A percentile compares a stretch with the other conserved stretches of the same genome.
phyloP scores from a whole-genome alignment of 2,888 invertebrate species.

The Philaethria dido region DNA sequence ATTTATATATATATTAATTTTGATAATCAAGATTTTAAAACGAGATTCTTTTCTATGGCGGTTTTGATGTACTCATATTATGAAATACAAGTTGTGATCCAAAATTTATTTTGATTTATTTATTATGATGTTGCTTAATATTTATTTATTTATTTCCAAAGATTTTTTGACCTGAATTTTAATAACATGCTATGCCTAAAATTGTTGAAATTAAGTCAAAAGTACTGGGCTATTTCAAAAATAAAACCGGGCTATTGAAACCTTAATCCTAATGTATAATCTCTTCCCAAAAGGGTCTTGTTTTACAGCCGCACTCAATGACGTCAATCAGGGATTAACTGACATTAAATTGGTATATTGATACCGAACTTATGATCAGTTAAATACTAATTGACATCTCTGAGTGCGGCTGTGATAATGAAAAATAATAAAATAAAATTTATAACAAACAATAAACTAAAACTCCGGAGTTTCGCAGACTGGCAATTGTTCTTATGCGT shows the following conservation, averaged over 20 bases:
- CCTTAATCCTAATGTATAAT: background rate
- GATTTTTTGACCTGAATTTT: no score
- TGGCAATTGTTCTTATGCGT: conserved; percentile 1
- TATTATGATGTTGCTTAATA: no score
- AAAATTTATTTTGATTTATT: no score
- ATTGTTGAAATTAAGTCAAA: no score
- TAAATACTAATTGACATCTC: background rate
- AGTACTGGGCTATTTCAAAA: no score
- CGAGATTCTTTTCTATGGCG: no score
- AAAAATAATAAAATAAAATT: background rate
- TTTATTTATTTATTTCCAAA: no score
- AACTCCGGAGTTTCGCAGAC: conserved; percentile 9
- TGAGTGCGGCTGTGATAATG: background rate
- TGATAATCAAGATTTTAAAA: no score
- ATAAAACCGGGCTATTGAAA: background rate
- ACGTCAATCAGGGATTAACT: background rate
- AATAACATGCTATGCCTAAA: no score
- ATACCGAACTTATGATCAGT: background rate
- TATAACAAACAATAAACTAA: background rate
- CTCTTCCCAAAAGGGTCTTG: background rate
- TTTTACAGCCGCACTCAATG: background rate
- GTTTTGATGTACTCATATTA: no score
- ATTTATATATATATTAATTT: no score
- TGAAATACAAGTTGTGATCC: no score
- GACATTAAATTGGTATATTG: conserved; percentile 2